phyloP scores from a whole-genome alignment of 2,888 invertebrate genomes.

The Aelia acuminata region DNA sequence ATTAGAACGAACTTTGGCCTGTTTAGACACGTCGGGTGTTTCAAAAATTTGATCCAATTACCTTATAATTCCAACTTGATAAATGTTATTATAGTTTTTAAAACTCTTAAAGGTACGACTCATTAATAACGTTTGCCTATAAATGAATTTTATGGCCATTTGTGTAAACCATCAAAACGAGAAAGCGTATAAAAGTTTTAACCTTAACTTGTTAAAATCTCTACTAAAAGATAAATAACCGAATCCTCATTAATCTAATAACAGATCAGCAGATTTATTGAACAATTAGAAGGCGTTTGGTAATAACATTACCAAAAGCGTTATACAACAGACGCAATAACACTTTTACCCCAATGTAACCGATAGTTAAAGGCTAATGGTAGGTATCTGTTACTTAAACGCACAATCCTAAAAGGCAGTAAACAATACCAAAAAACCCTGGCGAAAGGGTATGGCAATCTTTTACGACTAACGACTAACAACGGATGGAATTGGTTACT shows the following conservation, averaged over 20 bases:
- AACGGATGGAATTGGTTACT: background rate
- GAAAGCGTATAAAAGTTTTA: too few relatives aligned
- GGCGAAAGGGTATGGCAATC: background rate
- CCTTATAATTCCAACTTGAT: too few relatives aligned
- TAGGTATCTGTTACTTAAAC: background rate
- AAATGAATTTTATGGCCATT: too few relatives aligned
- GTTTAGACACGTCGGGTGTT: too few relatives aligned
- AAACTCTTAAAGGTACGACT: too few relatives aligned
- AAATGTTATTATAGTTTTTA: too few relatives aligned
- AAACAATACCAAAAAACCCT: background rate
- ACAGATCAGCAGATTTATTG: background rate
- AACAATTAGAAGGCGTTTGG: too few relatives aligned
- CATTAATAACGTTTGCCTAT: too few relatives aligned
- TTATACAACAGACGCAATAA: background rate
- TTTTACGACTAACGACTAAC: background rate
- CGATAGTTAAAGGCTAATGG: background rate
- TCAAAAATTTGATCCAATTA: too few relatives aligned
- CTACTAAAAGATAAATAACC: background rate
- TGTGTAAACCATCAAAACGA: too few relatives aligned
- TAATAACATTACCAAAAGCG: background rate
- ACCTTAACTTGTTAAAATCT: too few relatives aligned
- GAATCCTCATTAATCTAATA: background rate
- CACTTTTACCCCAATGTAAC: background rate
- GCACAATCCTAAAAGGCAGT: background rate
- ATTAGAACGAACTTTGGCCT: too few relatives aligned